Percentiles rank a stretch among this genome's conserved stretches.
Conservation (phyloP, 2,888 invertebrate species). For the Tachina fera region DNA sequence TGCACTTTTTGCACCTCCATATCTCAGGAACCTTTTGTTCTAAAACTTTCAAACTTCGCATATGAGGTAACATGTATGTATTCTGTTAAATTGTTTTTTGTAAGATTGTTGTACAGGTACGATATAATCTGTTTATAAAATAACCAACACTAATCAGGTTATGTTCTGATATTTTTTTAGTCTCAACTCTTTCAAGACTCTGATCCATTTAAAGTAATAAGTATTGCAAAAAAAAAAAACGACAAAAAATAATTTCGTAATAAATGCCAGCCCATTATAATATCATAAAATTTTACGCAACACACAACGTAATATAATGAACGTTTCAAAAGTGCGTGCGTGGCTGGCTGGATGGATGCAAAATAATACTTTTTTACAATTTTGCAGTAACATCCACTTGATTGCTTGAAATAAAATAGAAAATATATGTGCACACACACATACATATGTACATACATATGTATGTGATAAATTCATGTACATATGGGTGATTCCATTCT, state of each 20-base stretch:
- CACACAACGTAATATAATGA: slow-evolving; percentile 40
- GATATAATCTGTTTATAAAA: too few relatives aligned
- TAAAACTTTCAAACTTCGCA: too few relatives aligned
- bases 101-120: too few relatives aligned
- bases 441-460: background rate
- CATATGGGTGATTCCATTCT: too few relatives aligned
- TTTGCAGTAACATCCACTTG: slow-evolving; percentile 60
- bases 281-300: slow-evolving; percentile 76
- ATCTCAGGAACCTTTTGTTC: too few relatives aligned
- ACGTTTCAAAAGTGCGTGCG: slow-evolving; percentile 34
- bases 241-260: slow-evolving; percentile 60
- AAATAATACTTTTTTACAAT: slow-evolving; percentile 30
- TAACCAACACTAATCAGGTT: background rate
- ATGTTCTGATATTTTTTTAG: background rate
- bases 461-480: too few relatives aligned
- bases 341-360: slow-evolving; percentile 34
- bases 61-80: too few relatives aligned
- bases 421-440: background rate
- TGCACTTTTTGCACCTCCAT: too few relatives aligned
- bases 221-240: slow-evolving; percentile 21
- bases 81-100: too few relatives aligned
- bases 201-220: slow-evolving; percentile 22
- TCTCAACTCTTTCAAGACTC: slow-evolving; percentile 10
- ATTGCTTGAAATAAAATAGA: slow-evolving; percentile 9
- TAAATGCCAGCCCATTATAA: slow-evolving; percentile 76